These are phyloP conservation scores for Rhingia rostrata DNA, from an alignment of 2,888 invertebrate genomes.

Conservation along the genomic window DNA sequence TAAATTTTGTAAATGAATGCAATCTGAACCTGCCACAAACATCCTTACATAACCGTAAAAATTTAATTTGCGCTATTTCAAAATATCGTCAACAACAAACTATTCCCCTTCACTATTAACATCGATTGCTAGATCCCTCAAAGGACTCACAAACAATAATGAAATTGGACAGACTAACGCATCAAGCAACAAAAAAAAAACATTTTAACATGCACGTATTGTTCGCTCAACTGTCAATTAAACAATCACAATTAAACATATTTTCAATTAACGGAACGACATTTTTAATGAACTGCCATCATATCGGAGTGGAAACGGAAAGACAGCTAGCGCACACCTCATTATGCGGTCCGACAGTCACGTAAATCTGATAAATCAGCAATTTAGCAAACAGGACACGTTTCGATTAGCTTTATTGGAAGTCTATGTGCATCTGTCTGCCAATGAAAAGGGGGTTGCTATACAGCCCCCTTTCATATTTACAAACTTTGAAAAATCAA, in stretches of 20 bases:
- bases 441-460: background rate
- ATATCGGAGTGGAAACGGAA: conserved; percentile 22
- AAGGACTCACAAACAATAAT: no score
- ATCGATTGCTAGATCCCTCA: no score
- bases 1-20: no score
- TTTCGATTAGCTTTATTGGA: conserved; percentile 67
- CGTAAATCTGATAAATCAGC: conserved; percentile 58
- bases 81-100: no score
- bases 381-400: conserved; percentile 70
- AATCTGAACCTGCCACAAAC: no score
- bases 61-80: no score
- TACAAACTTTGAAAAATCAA: conserved; percentile 34
- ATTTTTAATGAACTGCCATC: conserved; percentile 61
- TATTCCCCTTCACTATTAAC: no score
- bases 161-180: no score
- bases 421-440: conserved; percentile 38
- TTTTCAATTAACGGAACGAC: conserved; percentile 58
- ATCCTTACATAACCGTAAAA: no score
- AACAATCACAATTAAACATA: conserved; percentile 67
- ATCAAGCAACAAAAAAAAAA: background rate
- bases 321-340: conserved; percentile 27
- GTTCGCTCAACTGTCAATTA: conserved; percentile 65
- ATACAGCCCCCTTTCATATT: background rate
- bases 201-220: conserved; percentile 41
- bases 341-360: conserved; percentile 66